phyloP scores from a whole-genome alignment of 1,140 invertebrate genomes.

The Drosophila jambulina region DNA sequence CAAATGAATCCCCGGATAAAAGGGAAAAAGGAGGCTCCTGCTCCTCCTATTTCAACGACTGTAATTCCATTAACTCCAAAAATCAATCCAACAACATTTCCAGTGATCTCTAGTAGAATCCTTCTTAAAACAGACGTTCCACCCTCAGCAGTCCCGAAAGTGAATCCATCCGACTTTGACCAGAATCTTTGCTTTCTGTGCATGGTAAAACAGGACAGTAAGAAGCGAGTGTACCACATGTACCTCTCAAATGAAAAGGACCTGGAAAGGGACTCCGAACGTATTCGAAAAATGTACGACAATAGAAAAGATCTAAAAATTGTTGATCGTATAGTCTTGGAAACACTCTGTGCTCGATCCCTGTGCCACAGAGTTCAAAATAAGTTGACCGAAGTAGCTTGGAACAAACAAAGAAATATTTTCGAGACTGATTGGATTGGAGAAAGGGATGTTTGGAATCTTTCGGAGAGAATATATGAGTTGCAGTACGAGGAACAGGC shows the following conservation, averaged over 20 bases:
- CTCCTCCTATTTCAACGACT: background rate
- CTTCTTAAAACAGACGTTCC: slow-evolving; percentile 27
- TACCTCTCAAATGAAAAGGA: slow-evolving; percentile 11
- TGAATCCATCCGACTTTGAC: background rate
- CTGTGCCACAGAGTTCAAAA: slow-evolving; percentile 9
- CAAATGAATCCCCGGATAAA: background rate
- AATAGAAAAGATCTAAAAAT: slow-evolving; percentile 16
- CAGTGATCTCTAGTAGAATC: slow-evolving; percentile 25
- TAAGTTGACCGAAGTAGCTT: slow-evolving; percentile 8
- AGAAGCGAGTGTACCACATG: slow-evolving; percentile 23
- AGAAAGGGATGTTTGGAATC: background rate
- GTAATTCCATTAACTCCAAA: background rate
- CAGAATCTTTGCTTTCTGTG: slow-evolving; percentile 15
- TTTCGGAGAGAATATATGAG: background rate
- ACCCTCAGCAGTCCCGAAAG: background rate
- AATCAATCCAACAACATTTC: slow-evolving; percentile 18
- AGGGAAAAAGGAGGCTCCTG: background rate
- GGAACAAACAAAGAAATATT: slow-evolving; percentile 26
- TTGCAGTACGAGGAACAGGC: slow-evolving; percentile 3
- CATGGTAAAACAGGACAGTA: background rate
- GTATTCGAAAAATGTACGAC: slow-evolving; percentile 7
- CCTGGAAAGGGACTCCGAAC: background rate
- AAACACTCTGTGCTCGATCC: slow-evolving; percentile 12
- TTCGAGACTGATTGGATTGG: slow-evolving; percentile 9
- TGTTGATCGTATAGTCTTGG: background rate